A percentile compares a stretch with the other conserved stretches of the same genome.
Conservation (phyloP, 2,113 vertebrate species). For the Tapirus terrestris region DNA sequence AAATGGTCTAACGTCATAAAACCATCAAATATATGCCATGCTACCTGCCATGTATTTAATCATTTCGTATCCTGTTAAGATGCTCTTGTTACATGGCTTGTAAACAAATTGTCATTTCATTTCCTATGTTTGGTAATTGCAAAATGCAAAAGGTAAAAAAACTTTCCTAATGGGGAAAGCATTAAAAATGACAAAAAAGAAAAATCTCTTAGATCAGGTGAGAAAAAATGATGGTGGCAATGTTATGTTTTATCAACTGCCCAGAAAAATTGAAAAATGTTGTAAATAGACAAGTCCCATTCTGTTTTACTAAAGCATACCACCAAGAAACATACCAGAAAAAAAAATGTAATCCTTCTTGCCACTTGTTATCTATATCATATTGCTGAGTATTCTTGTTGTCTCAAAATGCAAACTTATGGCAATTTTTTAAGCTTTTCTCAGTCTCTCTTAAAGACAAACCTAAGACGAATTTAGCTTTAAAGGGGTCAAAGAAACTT, state of each 20-base stretch:
- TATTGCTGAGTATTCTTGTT: constrained; percentile 34
- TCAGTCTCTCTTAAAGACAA: constrained; percentile 36
- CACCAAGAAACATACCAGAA: not conserved
- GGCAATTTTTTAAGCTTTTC: not conserved
- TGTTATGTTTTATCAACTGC: not conserved
- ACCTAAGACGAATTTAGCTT: not conserved
- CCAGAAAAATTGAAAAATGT: not conserved
- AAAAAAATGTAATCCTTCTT: not conserved
- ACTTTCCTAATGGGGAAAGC: not conserved
- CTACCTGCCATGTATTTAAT: not conserved
- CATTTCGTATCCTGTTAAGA: not conserved
- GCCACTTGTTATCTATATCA: not conserved
- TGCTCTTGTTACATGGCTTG: not conserved
- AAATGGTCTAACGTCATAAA: not conserved
- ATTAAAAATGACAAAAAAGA: not conserved
- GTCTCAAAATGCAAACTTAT: not conserved
- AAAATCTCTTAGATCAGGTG: not conserved
- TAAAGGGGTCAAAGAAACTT: not conserved
- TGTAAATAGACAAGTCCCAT: not conserved
- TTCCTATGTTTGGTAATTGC: not conserved
- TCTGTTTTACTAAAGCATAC: not conserved
- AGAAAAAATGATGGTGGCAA: not conserved
- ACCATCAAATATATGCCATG: not conserved
- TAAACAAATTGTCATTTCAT: not conserved
- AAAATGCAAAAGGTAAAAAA: not conserved